A percentile compares a stretch with the other conserved stretches of the same genome.
phyloP scores from a whole-genome alignment of 2,113 vertebrate genomes.

The Austrofundulus limnaeus region DNA sequence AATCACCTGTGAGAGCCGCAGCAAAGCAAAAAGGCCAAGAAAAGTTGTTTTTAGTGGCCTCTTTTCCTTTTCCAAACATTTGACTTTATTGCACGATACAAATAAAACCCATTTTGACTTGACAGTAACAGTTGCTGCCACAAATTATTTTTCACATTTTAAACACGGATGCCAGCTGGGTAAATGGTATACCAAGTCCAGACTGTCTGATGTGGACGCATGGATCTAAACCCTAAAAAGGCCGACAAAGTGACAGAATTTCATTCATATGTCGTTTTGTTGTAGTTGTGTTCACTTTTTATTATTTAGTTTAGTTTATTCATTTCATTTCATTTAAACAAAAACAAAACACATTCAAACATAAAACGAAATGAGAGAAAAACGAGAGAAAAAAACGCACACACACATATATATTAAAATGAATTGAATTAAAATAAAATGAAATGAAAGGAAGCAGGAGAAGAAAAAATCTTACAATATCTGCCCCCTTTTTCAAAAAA shows the following conservation, averaged over 20 bases:
- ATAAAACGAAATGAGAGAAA: too few relatives aligned
- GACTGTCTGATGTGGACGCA: neutral
- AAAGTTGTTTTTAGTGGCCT: constrained; percentile 2
- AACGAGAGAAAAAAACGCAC: too few relatives aligned
- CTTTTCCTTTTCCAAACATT: neutral
- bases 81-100: constrained; percentile 9
- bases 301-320: too few relatives aligned
- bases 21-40: constrained; percentile 15
- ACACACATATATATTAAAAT: too few relatives aligned
- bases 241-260: too few relatives aligned
- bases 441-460: too few relatives aligned
- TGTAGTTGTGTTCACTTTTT: constrained; percentile 22
- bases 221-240: neutral
- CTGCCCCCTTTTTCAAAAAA: too few relatives aligned
- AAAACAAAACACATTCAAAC: too few relatives aligned
- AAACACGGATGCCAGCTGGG: neutral
- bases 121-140: neutral
- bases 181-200: neutral
- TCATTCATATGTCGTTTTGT: neutral
- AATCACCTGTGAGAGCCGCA: constrained; percentile 83
- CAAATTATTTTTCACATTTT: neutral
- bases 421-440: too few relatives aligned
- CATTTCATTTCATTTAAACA: too few relatives aligned
- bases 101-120: neutral
- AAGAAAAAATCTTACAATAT: too few relatives aligned